These are phyloP conservation scores for Pomatostomus ruficeps DNA, from an alignment of 2,113 vertebrate genomes.

Conservation along the genomic window DNA sequence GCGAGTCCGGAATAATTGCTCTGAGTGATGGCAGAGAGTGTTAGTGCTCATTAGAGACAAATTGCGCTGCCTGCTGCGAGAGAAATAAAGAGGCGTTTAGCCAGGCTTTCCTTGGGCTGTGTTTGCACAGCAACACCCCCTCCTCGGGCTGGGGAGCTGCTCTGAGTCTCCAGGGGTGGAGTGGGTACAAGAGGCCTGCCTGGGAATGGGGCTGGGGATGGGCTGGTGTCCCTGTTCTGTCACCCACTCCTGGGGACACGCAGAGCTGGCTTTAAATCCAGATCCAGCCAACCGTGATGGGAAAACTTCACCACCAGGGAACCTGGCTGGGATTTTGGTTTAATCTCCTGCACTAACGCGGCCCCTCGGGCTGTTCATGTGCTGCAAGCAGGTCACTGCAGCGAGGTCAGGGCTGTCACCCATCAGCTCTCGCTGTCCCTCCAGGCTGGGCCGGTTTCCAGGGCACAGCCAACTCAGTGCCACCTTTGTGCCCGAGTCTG, in stretches of 20 bases:
- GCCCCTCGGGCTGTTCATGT: not conserved
- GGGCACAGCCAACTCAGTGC: accelerated
- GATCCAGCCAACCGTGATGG: accelerated
- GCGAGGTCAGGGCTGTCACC: not conserved
- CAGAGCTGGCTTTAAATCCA: not conserved
- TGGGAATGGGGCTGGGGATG: accelerated
- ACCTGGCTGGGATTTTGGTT: not conserved
- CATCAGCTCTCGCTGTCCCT: not conserved
- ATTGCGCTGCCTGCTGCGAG: slow-evolving; percentile 26
- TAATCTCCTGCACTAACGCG: not conserved
- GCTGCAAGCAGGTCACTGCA: not conserved
- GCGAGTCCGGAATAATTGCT: not conserved
- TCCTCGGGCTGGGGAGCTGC: not conserved
- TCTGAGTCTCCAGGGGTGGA: not conserved
- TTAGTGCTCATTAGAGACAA: slow-evolving; percentile 26
- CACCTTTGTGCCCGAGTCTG: not conserved
- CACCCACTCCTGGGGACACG: not conserved
- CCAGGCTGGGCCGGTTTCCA: not conserved
- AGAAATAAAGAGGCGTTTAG: slow-evolving; percentile 37
- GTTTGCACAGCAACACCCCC: not conserved
- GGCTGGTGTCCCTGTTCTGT: not conserved
- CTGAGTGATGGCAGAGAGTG: not conserved
- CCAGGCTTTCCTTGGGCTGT: not conserved
- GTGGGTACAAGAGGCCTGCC: not conserved
- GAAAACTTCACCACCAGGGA: not conserved